Percentiles rank a stretch among this genome's conserved stretches.
Evolutionary conservation across 2,113 vertebrate genomes (phyloP).

Genomic region (Labeo catla): DNA sequence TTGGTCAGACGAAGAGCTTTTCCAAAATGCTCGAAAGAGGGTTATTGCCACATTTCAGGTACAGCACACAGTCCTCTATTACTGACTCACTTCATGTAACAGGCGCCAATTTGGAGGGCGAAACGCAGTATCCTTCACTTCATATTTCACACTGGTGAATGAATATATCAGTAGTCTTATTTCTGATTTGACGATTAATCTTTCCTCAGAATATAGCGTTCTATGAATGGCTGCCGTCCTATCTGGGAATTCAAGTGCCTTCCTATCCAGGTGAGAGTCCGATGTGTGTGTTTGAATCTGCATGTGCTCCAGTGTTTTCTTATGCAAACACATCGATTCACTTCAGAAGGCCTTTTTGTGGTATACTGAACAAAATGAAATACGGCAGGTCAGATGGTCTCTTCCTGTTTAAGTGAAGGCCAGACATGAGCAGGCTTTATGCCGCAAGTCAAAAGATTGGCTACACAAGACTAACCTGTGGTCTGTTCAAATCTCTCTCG

Average conservation of each 20-base stretch:
- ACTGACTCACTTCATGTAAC: constrained; percentile 55
- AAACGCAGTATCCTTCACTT: background rate
- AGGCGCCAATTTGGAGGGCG: constrained; percentile 57
- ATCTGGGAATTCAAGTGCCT: constrained; percentile 68
- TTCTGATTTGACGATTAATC: background rate
- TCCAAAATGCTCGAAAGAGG: constrained; percentile 87
- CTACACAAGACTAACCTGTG: constrained; percentile 26
- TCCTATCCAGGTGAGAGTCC: constrained; percentile 81
- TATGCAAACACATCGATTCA: no score
- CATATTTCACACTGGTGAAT: background rate
- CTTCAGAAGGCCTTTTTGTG: background rate
- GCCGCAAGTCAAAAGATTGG: constrained; percentile 29
- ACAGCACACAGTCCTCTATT: constrained; percentile 70
- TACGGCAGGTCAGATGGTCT: background rate
- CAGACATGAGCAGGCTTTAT: background rate
- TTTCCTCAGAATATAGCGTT: constrained; percentile 81
- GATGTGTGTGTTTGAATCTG: constrained; percentile 26
- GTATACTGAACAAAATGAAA: background rate
- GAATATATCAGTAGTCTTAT: constrained; percentile 39
- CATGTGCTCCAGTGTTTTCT: background rate
- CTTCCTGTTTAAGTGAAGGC: background rate
- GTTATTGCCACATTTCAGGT: constrained; percentile 93
- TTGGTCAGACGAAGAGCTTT: constrained; percentile 90
- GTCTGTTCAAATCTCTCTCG: constrained; percentile 64
- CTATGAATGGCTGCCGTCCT: constrained; percentile 89